Evolutionary conservation across 1,140 invertebrate species (phyloP), one percentile per base, ranked within the genome.

Genomic region (Helicorthomorpha holstii): DNA sequence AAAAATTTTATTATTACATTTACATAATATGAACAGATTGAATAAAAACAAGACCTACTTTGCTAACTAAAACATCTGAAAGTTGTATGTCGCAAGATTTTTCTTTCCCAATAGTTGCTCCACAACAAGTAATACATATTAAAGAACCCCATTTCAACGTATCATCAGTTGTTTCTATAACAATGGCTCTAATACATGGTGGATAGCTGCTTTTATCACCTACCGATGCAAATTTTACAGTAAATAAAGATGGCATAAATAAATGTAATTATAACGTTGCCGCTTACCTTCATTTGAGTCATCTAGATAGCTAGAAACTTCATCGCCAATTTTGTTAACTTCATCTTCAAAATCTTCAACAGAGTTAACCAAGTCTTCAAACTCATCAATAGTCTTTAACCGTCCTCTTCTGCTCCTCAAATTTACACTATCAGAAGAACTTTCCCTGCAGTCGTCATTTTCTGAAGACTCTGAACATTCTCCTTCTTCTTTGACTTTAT

Each of bases 141-240:
- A 94, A 69, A 34, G 76, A 79, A 2, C 89, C 89, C 46, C 79
- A 64, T 66, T 80, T 81, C 16, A 93, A 57, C 53, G 75, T 74
- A 26, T 74, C 60, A 44, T 81, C 57, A 51, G 71, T 75, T 0
- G 86, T 86, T 60, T 84, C 76, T 56, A 78, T 75, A 0, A 93
- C 81, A 50, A 93, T 82, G n/a, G 89, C 73, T 22, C 90, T 72
- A 65, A 94, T 81, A 58, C 86, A 90, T 0, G 89, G 87, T 12
- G 86, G 83, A 69, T 82, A 85, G 43, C 60, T 54, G 49, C n/a
- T n/a, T n/a, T n/a, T n/a, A n/a, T n/a, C n/a, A n/a, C n/a, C n/a
- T n/a, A n/a, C n/a, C n/a, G n/a, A n/a, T n/a, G n/a, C n/a, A n/a
- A n/a, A n/a, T n/a, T n/a, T n/a, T n/a, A n/a, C n/a, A n/a, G n/a